phyloP scores from a whole-genome alignment of 92 coral and sea anemone species.

The Chrysogorgia sp. region DNA sequence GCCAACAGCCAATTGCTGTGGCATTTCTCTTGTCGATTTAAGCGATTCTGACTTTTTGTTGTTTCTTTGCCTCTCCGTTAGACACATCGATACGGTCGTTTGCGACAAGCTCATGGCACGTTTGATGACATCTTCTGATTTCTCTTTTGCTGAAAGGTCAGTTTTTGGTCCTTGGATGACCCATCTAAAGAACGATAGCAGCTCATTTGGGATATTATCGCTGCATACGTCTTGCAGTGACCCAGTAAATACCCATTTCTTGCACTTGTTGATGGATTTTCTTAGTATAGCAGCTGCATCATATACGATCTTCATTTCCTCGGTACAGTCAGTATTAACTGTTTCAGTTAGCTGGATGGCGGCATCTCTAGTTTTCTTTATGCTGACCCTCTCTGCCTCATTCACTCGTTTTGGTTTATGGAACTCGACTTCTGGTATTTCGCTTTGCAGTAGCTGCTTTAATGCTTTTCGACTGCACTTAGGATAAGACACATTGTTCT shows the following conservation, averaged over 20 bases:
- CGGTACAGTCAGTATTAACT: neutral
- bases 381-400: constrained; percentile 68
- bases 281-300: constrained; percentile 70
- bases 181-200: constrained; percentile 67
- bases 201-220: constrained; percentile 63
- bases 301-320: constrained; percentile 67
- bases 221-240: constrained; percentile 54
- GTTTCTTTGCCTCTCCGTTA: constrained; percentile 57
- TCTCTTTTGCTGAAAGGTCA: constrained; percentile 48
- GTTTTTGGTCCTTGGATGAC: constrained; percentile 63
- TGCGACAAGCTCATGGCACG: constrained; percentile 68
- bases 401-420: constrained; percentile 69
- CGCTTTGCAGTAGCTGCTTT: constrained; percentile 65
- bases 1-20: constrained; percentile 73
- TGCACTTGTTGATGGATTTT: constrained; percentile 66
- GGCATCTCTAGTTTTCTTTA: constrained; percentile 57
- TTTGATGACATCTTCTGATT: constrained; percentile 59
- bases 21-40: constrained; percentile 62
- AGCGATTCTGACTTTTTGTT: constrained; percentile 50
- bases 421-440: constrained; percentile 68
- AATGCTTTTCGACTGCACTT: constrained; percentile 46
- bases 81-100: constrained; percentile 66
- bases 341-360: constrained; percentile 18
- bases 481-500: constrained; percentile 58
- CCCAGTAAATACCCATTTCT: constrained; percentile 71